Evolutionary conservation across 1,140 invertebrate species (phyloP).

Genomic region (Helicorthomorpha holstii): DNA sequence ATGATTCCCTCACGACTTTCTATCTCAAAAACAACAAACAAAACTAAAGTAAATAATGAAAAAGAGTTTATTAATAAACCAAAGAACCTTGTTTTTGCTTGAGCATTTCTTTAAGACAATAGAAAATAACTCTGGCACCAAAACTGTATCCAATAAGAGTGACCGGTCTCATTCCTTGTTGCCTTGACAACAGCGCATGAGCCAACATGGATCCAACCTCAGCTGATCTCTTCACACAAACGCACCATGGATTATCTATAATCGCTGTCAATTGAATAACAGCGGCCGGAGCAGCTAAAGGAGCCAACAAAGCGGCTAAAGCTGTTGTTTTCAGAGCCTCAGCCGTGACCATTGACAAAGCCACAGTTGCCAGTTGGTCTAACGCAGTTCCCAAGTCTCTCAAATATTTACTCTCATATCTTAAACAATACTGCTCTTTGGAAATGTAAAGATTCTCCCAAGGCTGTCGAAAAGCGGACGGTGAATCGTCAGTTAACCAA

Average conservation of each 20-base stretch:
- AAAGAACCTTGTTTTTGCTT: conserved; percentile 25
- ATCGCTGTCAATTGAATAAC: conserved; percentile 42
- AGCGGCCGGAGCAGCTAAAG: conserved; percentile 49
- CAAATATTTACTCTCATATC: conserved; percentile 50
- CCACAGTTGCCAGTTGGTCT: conserved; percentile 43
- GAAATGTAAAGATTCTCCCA: conserved; percentile 42
- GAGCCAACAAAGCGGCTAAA: conserved; percentile 38
- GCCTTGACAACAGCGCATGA: conserved; percentile 40
- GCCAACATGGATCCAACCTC: conserved; percentile 46
- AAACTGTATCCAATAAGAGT: conserved; percentile 53
- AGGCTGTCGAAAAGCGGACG: conserved; percentile 17
- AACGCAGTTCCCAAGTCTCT: conserved; percentile 42
- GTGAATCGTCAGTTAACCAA: conserved; percentile 29
- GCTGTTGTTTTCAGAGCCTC: conserved; percentile 54
- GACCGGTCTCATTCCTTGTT: conserved; percentile 47
- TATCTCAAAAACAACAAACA: too few species aligned
- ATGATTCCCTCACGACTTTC: conserved; percentile 40
- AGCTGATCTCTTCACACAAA: conserved; percentile 36
- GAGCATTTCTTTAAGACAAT: conserved; percentile 41
- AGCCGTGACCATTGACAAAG: conserved; percentile 46
- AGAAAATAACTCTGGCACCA: conserved; percentile 53
- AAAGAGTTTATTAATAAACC: neutral
- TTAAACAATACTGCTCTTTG: conserved; percentile 47
- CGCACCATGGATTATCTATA: conserved; percentile 60
- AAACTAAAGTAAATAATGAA: too few species aligned